Percentiles rank a stretch among this genome's conserved stretches.
Evolutionary conservation across 2,113 vertebrate species (phyloP).

Genomic region (Petromus typicus): DNA sequence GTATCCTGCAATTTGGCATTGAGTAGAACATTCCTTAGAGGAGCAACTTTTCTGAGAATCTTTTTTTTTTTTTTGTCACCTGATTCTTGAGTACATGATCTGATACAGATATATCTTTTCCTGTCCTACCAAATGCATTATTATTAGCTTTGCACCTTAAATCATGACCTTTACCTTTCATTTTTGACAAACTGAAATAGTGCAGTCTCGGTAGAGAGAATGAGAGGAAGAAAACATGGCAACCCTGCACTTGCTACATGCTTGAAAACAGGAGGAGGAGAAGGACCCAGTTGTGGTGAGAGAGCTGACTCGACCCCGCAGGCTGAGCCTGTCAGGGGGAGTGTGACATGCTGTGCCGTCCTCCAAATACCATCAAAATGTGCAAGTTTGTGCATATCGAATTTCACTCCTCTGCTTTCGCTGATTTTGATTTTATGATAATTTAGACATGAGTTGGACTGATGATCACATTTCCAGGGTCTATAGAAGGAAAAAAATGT

Average conservation of each 20-base stretch:
- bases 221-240: not conserved
- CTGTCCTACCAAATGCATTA: slow-evolving; percentile 26
- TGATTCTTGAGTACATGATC: not conserved
- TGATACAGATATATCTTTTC: not conserved
- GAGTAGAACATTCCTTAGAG: slow-evolving; percentile 2
- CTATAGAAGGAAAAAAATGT: not conserved
- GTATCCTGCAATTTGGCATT: not conserved
- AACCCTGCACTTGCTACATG: not conserved
- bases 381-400: not conserved
- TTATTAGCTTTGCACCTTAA: not conserved
- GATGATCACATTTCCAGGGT: not conserved
- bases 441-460: not conserved
- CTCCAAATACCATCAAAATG: not conserved
- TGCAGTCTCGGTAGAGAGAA: not conserved
- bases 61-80: not conserved
- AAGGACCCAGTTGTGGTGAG: not conserved
- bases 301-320: fast-evolving
- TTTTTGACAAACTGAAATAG: slow-evolving; percentile 20
- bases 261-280: not conserved
- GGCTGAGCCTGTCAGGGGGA: not conserved
- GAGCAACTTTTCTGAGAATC: not conserved
- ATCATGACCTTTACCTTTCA: not conserved
- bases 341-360: fast-evolving
- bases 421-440: not conserved
- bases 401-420: not conserved